A percentile compares a stretch with the other conserved stretches of the same genome.
Conservation (phyloP, 2,888 invertebrate genomes). For the Pecten maximus region DNA sequence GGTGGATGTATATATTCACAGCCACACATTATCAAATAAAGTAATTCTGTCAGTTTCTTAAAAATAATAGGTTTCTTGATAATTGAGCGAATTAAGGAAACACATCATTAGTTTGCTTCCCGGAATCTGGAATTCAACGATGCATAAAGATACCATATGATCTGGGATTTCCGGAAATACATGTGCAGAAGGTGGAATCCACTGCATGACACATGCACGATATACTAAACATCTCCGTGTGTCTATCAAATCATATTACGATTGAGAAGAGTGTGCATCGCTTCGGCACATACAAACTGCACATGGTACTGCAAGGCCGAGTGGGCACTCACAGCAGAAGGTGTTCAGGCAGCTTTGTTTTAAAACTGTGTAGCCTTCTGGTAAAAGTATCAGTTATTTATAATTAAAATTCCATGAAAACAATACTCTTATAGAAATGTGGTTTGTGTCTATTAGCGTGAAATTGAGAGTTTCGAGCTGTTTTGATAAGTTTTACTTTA, state of each 20-base stretch:
- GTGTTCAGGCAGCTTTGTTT: too few relatives aligned
- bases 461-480: too few relatives aligned
- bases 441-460: too few relatives aligned
- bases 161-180: constrained; percentile 1
- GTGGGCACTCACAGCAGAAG: neutral
- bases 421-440: too few relatives aligned
- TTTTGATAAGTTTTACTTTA: too few relatives aligned
- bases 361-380: too few relatives aligned
- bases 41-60: neutral
- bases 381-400: too few relatives aligned
- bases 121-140: neutral
- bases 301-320: neutral
- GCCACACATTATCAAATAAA: neutral
- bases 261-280: neutral
- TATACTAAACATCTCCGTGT: neutral
- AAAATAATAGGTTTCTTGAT: neutral
- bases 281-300: neutral
- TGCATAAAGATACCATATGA: neutral
- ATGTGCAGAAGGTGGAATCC: neutral
- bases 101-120: neutral
- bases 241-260: neutral
- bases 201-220: neutral
- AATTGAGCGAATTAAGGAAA: neutral
- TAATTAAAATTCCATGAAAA: too few relatives aligned
- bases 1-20: neutral